These are phyloP conservation scores for Phyto melanocephala DNA, from an alignment of 2,888 invertebrate species.

Conservation along the genomic window DNA sequence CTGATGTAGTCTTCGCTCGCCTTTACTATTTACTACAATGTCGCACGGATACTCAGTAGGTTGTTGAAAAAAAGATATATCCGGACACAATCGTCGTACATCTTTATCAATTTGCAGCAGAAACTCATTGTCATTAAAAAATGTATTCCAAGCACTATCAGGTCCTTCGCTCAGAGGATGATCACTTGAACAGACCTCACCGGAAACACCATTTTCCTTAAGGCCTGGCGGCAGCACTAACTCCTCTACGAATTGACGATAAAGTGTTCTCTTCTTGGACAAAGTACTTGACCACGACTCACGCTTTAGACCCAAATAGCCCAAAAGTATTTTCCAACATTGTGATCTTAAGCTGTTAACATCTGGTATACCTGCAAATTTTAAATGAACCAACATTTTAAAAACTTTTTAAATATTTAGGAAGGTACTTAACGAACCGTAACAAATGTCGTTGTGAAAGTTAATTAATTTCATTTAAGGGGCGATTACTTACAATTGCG, in stretches of 20 bases:
- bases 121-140: conserved; percentile 98
- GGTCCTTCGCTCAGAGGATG: conserved; percentile 97
- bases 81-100: conserved; percentile 95
- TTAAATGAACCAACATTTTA: no score
- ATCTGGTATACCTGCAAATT: conserved; percentile 88
- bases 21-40: conserved; percentile 88
- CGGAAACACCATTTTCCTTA: conserved; percentile 71
- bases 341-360: conserved; percentile 89
- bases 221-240: conserved; percentile 91
- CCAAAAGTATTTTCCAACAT: conserved; percentile 93
- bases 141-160: conserved; percentile 95
- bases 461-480: conserved; percentile 36
- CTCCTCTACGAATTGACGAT: conserved; percentile 92
- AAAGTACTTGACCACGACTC: conserved; percentile 85
- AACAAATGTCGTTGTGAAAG: conserved; percentile 32
- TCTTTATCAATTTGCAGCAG: conserved; percentile 98
- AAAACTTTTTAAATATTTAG: no score
- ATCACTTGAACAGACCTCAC: conserved; percentile 79
- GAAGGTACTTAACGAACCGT: conserved; percentile 20
- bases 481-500: conserved; percentile 17
- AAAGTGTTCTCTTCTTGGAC: conserved; percentile 87
- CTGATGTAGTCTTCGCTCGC: conserved; percentile 90
- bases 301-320: conserved; percentile 88
- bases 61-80: conserved; percentile 97
- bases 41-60: conserved; percentile 94